phyloP scores from a whole-genome alignment of 2,797 vertebrate genomes.

The Miichthys miiuy region DNA sequence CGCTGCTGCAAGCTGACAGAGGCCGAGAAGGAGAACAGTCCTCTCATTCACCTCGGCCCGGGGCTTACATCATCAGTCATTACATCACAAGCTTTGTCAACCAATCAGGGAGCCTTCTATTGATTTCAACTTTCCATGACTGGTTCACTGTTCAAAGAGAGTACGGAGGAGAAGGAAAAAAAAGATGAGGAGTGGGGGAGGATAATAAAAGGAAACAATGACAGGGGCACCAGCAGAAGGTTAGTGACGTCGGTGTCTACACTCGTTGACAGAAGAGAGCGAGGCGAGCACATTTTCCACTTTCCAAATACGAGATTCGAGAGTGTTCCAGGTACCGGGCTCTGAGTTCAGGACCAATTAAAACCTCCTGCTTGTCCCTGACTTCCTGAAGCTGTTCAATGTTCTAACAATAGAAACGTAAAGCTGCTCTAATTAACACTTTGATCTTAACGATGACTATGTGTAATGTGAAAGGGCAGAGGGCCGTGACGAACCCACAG shows the following conservation, averaged over 20 bases:
- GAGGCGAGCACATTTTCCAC: neutral
- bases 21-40: slow-evolving; percentile 25
- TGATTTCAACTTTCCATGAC: slow-evolving; percentile 22
- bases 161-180: neutral
- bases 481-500: neutral
- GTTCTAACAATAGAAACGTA: neutral
- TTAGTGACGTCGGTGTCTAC: neutral
- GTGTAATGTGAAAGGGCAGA: too few species aligned
- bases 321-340: neutral
- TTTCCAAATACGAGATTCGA: neutral
- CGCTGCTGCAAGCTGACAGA: neutral
- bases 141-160: neutral
- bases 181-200: neutral
- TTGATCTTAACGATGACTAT: too few species aligned
- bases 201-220: slow-evolving; percentile 19
- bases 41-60: slow-evolving; percentile 29
- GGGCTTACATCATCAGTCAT: slow-evolving; percentile 39
- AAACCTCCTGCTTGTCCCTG: neutral
- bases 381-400: neutral
- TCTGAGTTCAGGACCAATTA: neutral
- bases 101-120: slow-evolving; percentile 37
- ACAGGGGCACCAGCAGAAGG: neutral
- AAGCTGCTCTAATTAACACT: neutral
- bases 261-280: neutral
- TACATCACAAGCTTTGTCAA: slow-evolving; percentile 26